phyloP scores from a whole-genome alignment of 2,113 vertebrate species.

The Prochilodus magdalenae region DNA sequence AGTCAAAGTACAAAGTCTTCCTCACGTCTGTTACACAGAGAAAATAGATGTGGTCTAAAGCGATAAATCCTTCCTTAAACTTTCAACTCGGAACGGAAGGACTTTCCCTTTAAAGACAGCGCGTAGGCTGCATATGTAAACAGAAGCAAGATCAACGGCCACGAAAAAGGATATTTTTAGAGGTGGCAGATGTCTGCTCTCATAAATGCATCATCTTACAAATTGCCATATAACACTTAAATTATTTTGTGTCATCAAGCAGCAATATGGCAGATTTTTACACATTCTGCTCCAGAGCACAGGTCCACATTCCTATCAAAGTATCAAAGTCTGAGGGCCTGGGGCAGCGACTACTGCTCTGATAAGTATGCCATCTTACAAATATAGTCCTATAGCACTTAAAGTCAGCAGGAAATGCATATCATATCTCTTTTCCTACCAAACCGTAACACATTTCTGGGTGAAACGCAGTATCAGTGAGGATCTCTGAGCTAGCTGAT shows the following conservation, averaged over 20 bases:
- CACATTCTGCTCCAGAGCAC: conserved; percentile 7
- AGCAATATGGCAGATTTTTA: neutral
- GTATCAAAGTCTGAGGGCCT: conserved; percentile 38
- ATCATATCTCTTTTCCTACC: too few relatives aligned
- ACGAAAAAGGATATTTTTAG: conserved; percentile 12
- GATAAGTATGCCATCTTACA: too few relatives aligned
- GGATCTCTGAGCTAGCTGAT: too few relatives aligned
- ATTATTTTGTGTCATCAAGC: neutral
- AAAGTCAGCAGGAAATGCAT: too few relatives aligned
- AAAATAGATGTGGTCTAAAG: neutral
- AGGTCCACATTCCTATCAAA: conserved; percentile 29
- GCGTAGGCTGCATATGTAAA: neutral
- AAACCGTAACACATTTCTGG: too few relatives aligned
- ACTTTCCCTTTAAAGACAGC: neutral
- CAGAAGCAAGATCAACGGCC: neutral
- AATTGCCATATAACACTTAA: neutral
- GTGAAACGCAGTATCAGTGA: too few relatives aligned
- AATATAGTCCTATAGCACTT: too few relatives aligned
- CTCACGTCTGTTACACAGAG: neutral
- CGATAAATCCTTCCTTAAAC: neutral
- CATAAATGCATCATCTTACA: neutral
- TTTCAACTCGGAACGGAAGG: neutral
- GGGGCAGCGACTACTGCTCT: too few relatives aligned
- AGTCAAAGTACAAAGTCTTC: neutral
- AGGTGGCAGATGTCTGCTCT: neutral